phyloP scores from a whole-genome alignment of 2,113 vertebrate genomes.

The Bufo bufo region DNA sequence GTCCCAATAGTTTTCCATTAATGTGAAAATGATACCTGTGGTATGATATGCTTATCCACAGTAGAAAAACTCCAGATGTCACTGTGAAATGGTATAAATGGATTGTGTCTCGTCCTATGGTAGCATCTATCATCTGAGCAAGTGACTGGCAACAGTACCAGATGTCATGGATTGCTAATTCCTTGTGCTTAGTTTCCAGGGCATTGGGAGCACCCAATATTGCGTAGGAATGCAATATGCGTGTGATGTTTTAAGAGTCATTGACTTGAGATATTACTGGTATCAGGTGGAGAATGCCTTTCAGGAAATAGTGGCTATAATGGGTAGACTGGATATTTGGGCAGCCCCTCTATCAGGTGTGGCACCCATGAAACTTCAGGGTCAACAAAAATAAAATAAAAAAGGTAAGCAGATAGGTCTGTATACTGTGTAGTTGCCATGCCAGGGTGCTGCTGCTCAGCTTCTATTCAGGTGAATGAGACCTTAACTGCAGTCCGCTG shows the following conservation, averaged over 20 bases:
- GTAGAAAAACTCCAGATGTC: constrained; percentile 49
- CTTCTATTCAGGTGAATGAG: too few species aligned
- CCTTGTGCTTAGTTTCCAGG: neutral
- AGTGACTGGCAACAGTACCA: constrained; percentile 32
- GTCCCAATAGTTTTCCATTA: constrained; percentile 50
- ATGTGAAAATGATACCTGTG: constrained; percentile 46
- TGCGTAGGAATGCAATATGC: neutral
- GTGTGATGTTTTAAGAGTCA: neutral
- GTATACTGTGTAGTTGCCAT: too few species aligned
- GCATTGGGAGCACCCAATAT: neutral
- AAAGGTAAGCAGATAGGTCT: too few species aligned
- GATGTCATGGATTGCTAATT: neutral
- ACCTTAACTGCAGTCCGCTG: too few species aligned
- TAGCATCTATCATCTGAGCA: neutral
- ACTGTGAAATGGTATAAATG: constrained; percentile 48
- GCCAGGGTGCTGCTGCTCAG: too few species aligned
- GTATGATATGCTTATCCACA: constrained; percentile 31
- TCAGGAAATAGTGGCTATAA: too few species aligned
- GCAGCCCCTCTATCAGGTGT: too few species aligned
- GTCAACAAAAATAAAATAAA: too few species aligned
- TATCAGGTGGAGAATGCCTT: too few species aligned
- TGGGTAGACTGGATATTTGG: too few species aligned
- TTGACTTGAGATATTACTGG: too few species aligned
- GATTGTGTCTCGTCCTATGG: neutral
- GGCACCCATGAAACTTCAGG: too few species aligned